Evolutionary conservation across 2,797 vertebrate species (phyloP).

Genomic region (Helicolenus hilgendorfi): DNA sequence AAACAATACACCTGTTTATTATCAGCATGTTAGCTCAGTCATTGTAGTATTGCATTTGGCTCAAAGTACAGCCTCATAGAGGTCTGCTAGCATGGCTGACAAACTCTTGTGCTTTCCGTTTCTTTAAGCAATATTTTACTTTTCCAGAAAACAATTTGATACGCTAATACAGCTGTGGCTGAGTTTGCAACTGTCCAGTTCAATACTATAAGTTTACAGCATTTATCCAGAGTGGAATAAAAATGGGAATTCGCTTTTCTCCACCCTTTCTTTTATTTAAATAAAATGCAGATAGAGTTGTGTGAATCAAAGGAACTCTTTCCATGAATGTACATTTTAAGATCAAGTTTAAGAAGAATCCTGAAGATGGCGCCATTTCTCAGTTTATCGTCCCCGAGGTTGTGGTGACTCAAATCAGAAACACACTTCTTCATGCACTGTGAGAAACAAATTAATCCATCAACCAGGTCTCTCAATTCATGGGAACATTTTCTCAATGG

Average conservation of each 20-base stretch:
- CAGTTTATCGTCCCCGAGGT: neutral
- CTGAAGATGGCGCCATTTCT: slow-evolving; percentile 73
- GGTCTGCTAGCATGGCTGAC: neutral
- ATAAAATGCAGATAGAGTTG: neutral
- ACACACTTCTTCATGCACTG: neutral
- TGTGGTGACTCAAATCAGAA: neutral
- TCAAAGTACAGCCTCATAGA: neutral
- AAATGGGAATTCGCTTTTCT: too few species aligned
- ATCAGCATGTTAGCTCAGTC: neutral
- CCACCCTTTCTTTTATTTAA: too few species aligned
- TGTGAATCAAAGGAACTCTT: neutral
- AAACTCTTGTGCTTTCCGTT: neutral
- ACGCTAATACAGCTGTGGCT: too few species aligned
- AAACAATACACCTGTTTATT: neutral
- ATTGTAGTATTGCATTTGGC: neutral
- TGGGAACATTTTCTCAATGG: slow-evolving; percentile 41
- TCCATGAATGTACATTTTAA: neutral
- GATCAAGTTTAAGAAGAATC: neutral
- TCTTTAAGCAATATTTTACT: too few species aligned
- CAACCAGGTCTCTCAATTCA: slow-evolving; percentile 12
- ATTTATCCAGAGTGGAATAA: too few species aligned
- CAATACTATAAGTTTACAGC: too few species aligned
- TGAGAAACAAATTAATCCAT: slow-evolving; percentile 23
- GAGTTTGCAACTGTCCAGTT: too few species aligned
- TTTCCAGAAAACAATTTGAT: too few species aligned